Conservation (phyloP, 2,797 vertebrate species). For the Clamator glandarius region DNA sequence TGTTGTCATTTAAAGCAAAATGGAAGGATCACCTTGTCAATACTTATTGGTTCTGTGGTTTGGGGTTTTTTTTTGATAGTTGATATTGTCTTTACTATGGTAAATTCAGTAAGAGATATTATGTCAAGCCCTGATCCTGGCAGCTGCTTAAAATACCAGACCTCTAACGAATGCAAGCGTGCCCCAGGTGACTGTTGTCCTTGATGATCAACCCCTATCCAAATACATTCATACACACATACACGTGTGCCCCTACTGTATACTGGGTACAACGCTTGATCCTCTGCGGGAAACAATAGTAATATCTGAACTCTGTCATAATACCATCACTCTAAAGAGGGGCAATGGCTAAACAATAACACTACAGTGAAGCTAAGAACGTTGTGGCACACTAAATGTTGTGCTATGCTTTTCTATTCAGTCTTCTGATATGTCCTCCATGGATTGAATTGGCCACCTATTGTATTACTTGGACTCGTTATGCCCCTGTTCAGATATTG, state of each 20-base stretch:
- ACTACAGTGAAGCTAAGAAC: not conserved
- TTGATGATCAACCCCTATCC: not conserved
- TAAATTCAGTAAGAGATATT: not conserved
- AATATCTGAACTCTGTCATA: not conserved
- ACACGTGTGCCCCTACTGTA: accelerated
- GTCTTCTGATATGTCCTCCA: not conserved
- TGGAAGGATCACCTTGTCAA: not conserved
- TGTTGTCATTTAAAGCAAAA: not conserved
- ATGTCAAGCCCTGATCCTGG: not conserved
- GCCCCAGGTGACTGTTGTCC: not conserved
- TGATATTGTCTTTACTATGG: not conserved
- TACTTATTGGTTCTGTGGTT: not conserved
- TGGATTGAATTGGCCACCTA: accelerated
- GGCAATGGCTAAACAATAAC: not conserved
- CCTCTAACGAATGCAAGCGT: not conserved
- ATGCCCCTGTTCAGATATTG: not conserved
- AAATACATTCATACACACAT: not conserved
- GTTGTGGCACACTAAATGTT: not conserved
- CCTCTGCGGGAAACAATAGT: not conserved
- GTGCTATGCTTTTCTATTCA: not conserved
- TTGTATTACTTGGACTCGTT: not conserved
- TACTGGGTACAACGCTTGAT: not conserved
- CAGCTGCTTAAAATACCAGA: not conserved
- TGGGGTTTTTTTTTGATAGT: not conserved
- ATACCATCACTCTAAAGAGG: not conserved